Percentiles rank a stretch among this genome's conserved stretches.
These are phyloP conservation scores for Sander lucioperca DNA, from an alignment of 2,113 vertebrate genomes.

Conservation along the genomic window DNA sequence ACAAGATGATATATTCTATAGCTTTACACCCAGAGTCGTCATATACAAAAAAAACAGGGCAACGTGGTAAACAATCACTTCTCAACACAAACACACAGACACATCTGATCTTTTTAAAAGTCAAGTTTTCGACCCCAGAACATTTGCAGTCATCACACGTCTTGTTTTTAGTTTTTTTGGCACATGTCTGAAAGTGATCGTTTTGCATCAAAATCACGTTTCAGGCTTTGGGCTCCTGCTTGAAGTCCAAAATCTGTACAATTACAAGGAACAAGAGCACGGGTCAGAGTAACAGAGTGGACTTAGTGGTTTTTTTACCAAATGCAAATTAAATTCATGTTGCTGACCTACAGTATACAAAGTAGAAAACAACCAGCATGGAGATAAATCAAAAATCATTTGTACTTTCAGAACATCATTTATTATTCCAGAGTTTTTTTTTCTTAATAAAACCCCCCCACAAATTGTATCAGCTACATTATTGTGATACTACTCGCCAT, in stretches of 20 bases:
- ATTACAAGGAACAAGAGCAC: conserved; percentile 4
- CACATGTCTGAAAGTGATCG: background rate
- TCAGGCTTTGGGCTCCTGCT: conserved; percentile 18
- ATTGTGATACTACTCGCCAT: too few relatives aligned
- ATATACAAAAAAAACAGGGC: background rate
- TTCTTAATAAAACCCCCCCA: background rate
- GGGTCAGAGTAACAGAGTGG: background rate
- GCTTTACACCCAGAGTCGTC: background rate
- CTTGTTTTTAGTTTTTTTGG: background rate
- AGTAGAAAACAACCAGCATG: background rate
- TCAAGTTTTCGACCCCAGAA: background rate
- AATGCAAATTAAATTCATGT: conserved; percentile 29
- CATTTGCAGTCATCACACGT: conserved; percentile 12
- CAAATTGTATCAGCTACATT: background rate
- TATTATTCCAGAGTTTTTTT: background rate
- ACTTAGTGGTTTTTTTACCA: background rate
- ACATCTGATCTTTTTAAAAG: background rate
- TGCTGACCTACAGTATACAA: conserved; percentile 8
- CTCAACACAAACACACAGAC: background rate
- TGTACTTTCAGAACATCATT: background rate
- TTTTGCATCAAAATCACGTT: background rate
- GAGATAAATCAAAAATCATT: background rate
- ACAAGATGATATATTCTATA: too few relatives aligned
- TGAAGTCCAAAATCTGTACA: conserved; percentile 27
- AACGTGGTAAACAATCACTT: too few relatives aligned